Evolutionary conservation across 1,140 invertebrate species (phyloP).

Genomic region (Condylostylus longicornis): DNA sequence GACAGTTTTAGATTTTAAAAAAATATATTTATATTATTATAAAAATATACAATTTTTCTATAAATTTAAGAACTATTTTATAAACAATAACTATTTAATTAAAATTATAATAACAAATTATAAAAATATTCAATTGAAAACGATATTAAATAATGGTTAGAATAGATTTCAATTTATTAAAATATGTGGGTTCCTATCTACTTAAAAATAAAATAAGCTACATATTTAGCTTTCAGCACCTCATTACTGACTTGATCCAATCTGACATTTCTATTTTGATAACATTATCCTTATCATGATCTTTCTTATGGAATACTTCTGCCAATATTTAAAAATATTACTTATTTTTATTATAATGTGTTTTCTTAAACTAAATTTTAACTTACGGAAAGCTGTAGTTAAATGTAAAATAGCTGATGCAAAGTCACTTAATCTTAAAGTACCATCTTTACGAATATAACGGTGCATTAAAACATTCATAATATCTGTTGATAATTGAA

Average conservation of each 20-base stretch:
- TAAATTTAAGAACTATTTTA: no score
- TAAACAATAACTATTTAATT: no score
- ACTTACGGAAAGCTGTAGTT: slow-evolving; percentile 72
- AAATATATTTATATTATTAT: no score
- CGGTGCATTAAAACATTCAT: slow-evolving; percentile 65
- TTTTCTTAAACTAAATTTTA: slow-evolving; percentile 6
- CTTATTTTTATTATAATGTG: slow-evolving; percentile 1
- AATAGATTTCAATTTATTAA: no score
- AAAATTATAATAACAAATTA: no score
- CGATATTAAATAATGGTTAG: no score
- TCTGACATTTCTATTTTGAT: slow-evolving; percentile 67
- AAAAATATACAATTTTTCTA: no score
- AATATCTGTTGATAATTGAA: slow-evolving; percentile 70
- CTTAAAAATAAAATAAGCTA: no score
- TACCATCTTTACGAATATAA: slow-evolving; percentile 87
- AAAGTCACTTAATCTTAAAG: slow-evolving; percentile 82
- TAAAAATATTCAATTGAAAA: no score
- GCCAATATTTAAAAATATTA: slow-evolving; percentile 23
- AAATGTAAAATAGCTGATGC: slow-evolving; percentile 79
- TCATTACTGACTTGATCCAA: slow-evolving; percentile 28
- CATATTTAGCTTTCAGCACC: slow-evolving; percentile 18
- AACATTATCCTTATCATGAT: slow-evolving; percentile 64
- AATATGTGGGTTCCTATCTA: no score
- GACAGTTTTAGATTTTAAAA: no score
- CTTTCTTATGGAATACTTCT: slow-evolving; percentile 69